Percentiles rank a stretch among this genome's conserved stretches.
phyloP scores from a whole-genome alignment of 2,113 vertebrate genomes.

The Sialia sialis region DNA sequence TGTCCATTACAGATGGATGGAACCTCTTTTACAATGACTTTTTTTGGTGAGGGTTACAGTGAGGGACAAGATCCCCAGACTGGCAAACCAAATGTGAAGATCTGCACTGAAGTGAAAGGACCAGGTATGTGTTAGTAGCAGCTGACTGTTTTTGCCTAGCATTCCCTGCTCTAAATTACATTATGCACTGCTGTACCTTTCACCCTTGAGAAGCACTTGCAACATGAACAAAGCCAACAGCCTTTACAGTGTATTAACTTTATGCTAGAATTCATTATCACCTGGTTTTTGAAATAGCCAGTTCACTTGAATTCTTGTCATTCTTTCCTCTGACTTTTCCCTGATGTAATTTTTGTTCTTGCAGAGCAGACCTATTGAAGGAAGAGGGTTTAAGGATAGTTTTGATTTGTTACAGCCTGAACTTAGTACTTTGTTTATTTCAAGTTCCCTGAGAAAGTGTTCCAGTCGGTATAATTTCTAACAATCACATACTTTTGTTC shows the following conservation, averaged over 20 bases:
- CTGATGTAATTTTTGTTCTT: neutral
- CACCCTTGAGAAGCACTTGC: neutral
- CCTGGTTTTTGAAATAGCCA: neutral
- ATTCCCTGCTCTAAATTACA: neutral
- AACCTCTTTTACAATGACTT: conserved; percentile 86
- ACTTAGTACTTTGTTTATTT: neutral
- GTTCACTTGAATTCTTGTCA: neutral
- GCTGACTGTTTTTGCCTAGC: neutral
- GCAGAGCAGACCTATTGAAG: neutral
- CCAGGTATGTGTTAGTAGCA: conserved; percentile 78
- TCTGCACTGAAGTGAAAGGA: conserved; percentile 90
- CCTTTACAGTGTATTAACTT: neutral
- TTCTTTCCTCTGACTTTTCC: neutral
- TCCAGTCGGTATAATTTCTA: neutral
- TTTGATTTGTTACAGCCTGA: neutral
- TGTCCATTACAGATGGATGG: conserved; percentile 80
- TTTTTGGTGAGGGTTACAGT: conserved; percentile 90
- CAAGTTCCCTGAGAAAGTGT: neutral
- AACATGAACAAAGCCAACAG: neutral
- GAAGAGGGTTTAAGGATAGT: neutral
- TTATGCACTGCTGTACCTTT: neutral
- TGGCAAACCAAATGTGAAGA: conserved; percentile 85
- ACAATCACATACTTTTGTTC: neutral
- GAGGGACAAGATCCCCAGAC: conserved; percentile 74
- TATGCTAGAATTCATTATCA: neutral